Conservation (phyloP, 1,140 invertebrate species). For the Coboldia fuscipes region DNA sequence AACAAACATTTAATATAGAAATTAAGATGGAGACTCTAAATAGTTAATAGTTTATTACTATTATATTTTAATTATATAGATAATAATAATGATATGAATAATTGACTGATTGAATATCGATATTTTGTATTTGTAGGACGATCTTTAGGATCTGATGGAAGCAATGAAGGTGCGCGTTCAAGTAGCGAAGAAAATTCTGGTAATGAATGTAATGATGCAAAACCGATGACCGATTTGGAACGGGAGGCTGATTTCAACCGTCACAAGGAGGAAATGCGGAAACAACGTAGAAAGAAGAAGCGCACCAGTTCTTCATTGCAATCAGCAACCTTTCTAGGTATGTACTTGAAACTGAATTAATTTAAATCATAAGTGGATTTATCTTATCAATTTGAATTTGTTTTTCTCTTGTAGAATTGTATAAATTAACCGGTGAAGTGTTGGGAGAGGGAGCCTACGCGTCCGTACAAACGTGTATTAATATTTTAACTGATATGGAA, state of each 20-base stretch:
- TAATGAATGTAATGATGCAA: slow-evolving; percentile 19
- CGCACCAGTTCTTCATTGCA: slow-evolving; percentile 58
- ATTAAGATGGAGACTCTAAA: no score
- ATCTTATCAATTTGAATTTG: neutral
- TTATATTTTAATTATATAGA: neutral
- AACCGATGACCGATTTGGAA: slow-evolving; percentile 19
- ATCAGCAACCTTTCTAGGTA: slow-evolving; percentile 75
- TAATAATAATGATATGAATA: neutral
- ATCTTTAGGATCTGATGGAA: neutral
- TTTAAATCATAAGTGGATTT: neutral
- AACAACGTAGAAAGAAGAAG: slow-evolving; percentile 70
- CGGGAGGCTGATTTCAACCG: slow-evolving; percentile 31
- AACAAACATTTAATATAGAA: neutral
- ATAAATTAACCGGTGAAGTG: slow-evolving; percentile 84
- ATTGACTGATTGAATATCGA: neutral
- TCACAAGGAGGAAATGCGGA: slow-evolving; percentile 67
- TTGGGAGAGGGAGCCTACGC: slow-evolving; percentile 93
- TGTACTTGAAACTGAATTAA: neutral
- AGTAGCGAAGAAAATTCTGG: slow-evolving; percentile 21
- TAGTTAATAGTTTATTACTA: no score
- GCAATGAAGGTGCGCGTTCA: slow-evolving; percentile 18
- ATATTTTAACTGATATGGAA: slow-evolving; percentile 75
- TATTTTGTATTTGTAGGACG: neutral
- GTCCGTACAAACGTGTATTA: slow-evolving; percentile 82
- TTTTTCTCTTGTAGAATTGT: slow-evolving; percentile 54